Conservation (phyloP, 2,113 vertebrate species). For the Baryphthengus martii region DNA sequence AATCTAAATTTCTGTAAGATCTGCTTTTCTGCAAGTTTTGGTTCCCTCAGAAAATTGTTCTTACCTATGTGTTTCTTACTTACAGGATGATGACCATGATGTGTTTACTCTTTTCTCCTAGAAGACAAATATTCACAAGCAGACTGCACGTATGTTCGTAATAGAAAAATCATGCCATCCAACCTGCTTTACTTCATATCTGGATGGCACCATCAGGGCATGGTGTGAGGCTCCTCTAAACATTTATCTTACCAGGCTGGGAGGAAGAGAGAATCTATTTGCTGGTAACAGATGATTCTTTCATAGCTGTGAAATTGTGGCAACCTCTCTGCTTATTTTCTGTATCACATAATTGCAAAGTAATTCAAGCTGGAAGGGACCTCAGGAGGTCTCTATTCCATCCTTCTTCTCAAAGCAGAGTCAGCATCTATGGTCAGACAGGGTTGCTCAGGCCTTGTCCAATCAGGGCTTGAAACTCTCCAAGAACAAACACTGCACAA, state of each 20-base stretch:
- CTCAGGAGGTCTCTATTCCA: not conserved
- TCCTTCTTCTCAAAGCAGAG: not conserved
- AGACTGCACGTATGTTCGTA: not conserved
- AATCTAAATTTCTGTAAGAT: not conserved
- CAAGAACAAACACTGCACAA: not conserved
- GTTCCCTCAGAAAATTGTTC: not conserved
- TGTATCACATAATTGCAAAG: not conserved
- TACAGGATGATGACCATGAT: not conserved
- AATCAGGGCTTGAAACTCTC: not conserved
- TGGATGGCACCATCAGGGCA: not conserved
- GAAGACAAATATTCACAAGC: not conserved
- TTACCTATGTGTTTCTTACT: not conserved
- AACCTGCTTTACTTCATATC: not conserved
- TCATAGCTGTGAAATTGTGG: not conserved
- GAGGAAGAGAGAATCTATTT: not conserved
- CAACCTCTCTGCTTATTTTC: not conserved
- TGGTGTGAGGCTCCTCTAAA: not conserved
- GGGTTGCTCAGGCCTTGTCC: not conserved
- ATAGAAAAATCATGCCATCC: not conserved
- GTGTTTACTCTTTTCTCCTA: not conserved
- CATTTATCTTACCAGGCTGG: not conserved
- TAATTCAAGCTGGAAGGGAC: not conserved
- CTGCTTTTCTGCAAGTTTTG: not conserved
- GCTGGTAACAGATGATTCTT: not conserved
- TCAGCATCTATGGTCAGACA: not conserved